phyloP scores from a whole-genome alignment of 2,797 vertebrate genomes.

The Sciaenops ocellatus region DNA sequence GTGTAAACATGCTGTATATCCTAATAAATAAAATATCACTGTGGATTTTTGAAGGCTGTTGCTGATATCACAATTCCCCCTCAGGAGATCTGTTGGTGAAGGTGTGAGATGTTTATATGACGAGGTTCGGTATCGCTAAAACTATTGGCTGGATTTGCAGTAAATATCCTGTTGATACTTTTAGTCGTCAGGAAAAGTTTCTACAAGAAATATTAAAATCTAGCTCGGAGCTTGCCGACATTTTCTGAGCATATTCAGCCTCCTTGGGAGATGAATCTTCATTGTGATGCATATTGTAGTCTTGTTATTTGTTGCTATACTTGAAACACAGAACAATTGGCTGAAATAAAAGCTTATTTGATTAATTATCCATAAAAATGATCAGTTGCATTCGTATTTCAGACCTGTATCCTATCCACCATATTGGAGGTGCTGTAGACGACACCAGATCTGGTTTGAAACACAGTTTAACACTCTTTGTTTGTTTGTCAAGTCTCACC shows the following conservation, averaged over 20 bases:
- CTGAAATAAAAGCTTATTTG: no score
- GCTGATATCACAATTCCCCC: background rate
- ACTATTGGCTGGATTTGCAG: background rate
- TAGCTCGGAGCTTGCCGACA: no score
- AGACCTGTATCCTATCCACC: no score
- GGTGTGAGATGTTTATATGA: constrained; percentile 1
- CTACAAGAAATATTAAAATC: background rate
- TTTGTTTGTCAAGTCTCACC: constrained; percentile 12
- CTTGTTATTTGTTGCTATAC: no score
- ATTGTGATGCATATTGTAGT: no score
- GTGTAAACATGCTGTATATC: constrained; percentile 26
- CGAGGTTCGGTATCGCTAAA: background rate
- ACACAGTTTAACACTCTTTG: background rate
- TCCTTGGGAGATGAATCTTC: background rate
- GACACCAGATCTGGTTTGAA: background rate
- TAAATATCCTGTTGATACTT: background rate
- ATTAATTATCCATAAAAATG: no score
- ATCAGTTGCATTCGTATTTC: background rate
- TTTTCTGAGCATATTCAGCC: background rate
- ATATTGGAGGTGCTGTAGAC: background rate
- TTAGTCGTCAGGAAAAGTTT: background rate
- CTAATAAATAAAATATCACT: constrained; percentile 37
- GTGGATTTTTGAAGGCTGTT: constrained; percentile 18
- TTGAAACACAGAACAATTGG: no score
- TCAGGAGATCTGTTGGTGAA: constrained; percentile 7